Conservation (phyloP, 53 echinoderm and acorn worm genomes). For the Echinarachnius parma region DNA sequence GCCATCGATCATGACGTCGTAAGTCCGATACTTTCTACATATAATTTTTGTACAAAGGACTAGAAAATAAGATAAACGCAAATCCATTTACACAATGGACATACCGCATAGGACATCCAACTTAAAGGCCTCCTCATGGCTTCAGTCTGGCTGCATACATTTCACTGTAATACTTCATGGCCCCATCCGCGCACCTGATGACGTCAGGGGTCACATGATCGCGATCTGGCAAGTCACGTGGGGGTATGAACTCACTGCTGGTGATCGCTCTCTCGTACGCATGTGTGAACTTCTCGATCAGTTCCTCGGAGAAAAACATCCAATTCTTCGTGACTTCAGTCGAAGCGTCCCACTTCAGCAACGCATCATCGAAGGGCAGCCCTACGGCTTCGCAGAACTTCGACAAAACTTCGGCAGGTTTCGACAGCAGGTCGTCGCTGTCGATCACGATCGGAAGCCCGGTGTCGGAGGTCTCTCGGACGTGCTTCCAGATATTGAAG, state of each 20-base stretch:
- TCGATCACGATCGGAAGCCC: slow-evolving; percentile 38
- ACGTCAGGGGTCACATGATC: not conserved
- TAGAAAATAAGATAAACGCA: too few species aligned
- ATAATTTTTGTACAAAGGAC: too few species aligned
- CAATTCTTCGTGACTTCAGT: slow-evolving; percentile 12
- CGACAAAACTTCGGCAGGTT: slow-evolving; percentile 27
- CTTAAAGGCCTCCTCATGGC: too few species aligned
- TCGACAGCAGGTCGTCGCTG: slow-evolving; percentile 28
- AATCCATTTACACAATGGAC: too few species aligned
- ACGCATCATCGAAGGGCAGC: slow-evolving; percentile 31
- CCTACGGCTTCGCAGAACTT: slow-evolving; percentile 18
- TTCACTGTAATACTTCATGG: slow-evolving; percentile 18
- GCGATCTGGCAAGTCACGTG: slow-evolving; percentile 2
- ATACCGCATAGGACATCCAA: too few species aligned
- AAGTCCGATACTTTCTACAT: too few species aligned
- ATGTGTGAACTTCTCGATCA: not conserved
- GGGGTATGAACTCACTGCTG: not conserved
- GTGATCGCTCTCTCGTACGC: not conserved
- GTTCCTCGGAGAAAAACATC: not conserved
- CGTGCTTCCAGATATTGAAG: slow-evolving; percentile 7
- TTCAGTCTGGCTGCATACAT: slow-evolving; percentile 26
- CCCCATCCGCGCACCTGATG: slow-evolving; percentile 21
- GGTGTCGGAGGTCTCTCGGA: not conserved
- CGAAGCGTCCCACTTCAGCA: slow-evolving; percentile 29
- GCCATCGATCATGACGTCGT: too few species aligned